phyloP scores from a whole-genome alignment of 2,888 invertebrate species.

The Bombylius major region DNA sequence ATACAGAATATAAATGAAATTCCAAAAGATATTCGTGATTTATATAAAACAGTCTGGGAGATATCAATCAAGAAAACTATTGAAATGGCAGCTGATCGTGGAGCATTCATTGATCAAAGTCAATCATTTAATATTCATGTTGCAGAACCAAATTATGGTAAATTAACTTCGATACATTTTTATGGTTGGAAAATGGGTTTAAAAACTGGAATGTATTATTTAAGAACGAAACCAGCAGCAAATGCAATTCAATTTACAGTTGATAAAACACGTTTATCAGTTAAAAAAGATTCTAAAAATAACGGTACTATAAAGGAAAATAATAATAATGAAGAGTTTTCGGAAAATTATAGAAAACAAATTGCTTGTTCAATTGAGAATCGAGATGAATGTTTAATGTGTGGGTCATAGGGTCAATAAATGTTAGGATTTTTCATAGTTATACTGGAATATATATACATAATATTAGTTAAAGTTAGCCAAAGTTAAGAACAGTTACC shows the following conservation, averaged over 20 bases:
- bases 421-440: no score
- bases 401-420: slow-evolving; percentile 48
- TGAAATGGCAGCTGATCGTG: slow-evolving; percentile 89
- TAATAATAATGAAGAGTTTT: slow-evolving; percentile 9
- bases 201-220: slow-evolving; percentile 95
- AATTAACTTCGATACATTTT: slow-evolving; percentile 90
- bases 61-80: slow-evolving; percentile 78
- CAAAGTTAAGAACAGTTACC: no score
- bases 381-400: slow-evolving; percentile 70
- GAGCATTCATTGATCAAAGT: slow-evolving; percentile 92
- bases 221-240: slow-evolving; percentile 83
- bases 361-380: slow-evolving; percentile 71
- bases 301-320: slow-evolving; percentile 14
- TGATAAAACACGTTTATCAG: slow-evolving; percentile 49
- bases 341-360: slow-evolving; percentile 26
- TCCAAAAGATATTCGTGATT: slow-evolving; percentile 63
- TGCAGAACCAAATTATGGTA: slow-evolving; percentile 77
- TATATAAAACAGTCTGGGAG: slow-evolving; percentile 94
- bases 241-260: slow-evolving; percentile 92
- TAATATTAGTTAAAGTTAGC: no score
- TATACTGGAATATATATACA: no score
- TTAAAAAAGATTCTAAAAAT: background rate
- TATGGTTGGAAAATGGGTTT: slow-evolving; percentile 90
- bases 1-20: slow-evolving; percentile 68
- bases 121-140: slow-evolving; percentile 93